phyloP scores from a whole-genome alignment of 1,140 invertebrate genomes.

The Ceratosolen fusciceps region DNA sequence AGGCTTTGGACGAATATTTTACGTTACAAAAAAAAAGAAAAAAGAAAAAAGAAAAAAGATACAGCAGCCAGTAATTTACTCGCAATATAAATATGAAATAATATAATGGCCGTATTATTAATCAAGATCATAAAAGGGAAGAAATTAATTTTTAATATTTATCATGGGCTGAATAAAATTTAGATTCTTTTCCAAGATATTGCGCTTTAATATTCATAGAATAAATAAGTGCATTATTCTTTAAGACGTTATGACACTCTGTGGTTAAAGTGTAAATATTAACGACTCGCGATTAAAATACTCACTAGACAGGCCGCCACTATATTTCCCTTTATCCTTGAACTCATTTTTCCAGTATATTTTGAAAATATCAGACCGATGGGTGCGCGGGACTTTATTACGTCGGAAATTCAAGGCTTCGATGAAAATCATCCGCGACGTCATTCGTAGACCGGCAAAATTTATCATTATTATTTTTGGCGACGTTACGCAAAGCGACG shows the following conservation, averaged over 20 bases:
- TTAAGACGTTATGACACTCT: not conserved
- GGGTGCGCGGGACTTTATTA: not conserved
- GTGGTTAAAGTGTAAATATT: not conserved
- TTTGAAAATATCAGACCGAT: not conserved
- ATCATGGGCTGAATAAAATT: not conserved
- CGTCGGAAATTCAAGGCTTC: not conserved
- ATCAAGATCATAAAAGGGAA: too few species aligned
- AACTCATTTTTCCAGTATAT: not conserved
- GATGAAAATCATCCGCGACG: not conserved
- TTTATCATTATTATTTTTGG: slow-evolving; percentile 20
- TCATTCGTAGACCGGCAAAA: not conserved
- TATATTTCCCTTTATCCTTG: slow-evolving; percentile 1
- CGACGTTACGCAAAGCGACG: not conserved
- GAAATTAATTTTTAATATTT: not conserved
- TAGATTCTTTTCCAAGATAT: not conserved
- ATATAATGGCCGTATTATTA: too few species aligned
- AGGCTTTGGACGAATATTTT: too few species aligned
- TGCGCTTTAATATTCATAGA: not conserved
- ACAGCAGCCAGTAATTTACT: too few species aligned
- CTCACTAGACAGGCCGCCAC: not conserved
- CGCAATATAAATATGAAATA: too few species aligned
- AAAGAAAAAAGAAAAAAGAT: too few species aligned
- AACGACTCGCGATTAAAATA: not conserved
- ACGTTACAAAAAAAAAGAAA: too few species aligned
- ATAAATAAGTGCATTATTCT: not conserved